Base-by-base conservation (phyloP, 2,797 vertebrate species). In the Protonibea diacanthus region DNA sequence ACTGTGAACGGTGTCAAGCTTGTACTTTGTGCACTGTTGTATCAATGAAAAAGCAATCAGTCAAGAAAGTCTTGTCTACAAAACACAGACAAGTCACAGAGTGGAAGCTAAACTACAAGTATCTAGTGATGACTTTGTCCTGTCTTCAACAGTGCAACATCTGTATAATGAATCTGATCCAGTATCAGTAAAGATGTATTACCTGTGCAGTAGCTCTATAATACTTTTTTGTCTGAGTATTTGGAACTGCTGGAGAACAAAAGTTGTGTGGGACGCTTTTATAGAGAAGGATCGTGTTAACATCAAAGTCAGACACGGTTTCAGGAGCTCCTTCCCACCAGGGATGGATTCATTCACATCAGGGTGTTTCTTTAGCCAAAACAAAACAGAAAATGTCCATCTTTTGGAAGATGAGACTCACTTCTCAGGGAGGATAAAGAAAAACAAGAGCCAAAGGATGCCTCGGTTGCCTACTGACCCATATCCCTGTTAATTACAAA, bases 231-330 rank as follows among this genome's bases (percentile, higher is more conserved):
- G 70, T 82, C 59, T 33, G 21, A 83, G 59, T 57, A 71, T 81
- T 63, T 76, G 33, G 25, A 86, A 52, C 74, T 69, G 58, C 74
- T 44, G 67, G 52, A 74, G 83, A 82, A 74, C 75, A 65, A 71
- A 83, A 76, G 68, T 69, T 70, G 48, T 67, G 79, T 47, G n/a
- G 65, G 38, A 42, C 63, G 74, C 71, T 80, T 84, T 80, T 69
- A 76, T 58, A 82, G 70, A 88, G 61, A 57, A 69, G 80, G 74
- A 86, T 76, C 66, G 76, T 88, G 80, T 86, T 86, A 80, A 91
- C 86, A 90, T 92, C 82, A 91, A 91, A 90, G 89, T 80, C 83
- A 71, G 77, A 71, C 67, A 51, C 58, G 73, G 74, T 79, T 59
- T 44, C 6, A 20, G 77, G 68, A 78, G 59, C 70, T 76, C 77